phyloP scores from a whole-genome alignment of 2,888 invertebrate species.

The Catocala nupta region DNA sequence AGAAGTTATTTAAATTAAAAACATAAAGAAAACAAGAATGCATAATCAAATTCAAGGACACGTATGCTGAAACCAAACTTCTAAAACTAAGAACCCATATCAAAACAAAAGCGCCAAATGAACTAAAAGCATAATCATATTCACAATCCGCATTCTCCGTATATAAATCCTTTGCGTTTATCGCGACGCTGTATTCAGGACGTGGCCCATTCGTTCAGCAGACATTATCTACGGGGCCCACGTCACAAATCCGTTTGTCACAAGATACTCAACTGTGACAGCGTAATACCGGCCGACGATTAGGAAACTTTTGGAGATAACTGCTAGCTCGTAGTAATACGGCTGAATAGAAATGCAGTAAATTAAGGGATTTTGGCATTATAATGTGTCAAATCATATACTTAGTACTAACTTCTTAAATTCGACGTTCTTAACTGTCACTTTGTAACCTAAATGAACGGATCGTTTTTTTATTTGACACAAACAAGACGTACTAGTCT shows the following conservation, averaged over 20 bases:
- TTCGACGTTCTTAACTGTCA: too few relatives aligned
- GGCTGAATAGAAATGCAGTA: background rate
- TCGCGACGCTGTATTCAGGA: conserved; percentile 67
- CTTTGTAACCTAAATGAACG: too few relatives aligned
- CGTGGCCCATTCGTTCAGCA: conserved; percentile 71
- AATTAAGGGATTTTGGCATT: background rate
- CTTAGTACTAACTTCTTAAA: too few relatives aligned
- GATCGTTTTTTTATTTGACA: too few relatives aligned
- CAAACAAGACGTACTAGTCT: too few relatives aligned
- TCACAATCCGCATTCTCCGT: background rate
- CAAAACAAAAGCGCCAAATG: background rate
- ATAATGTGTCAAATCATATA: too few relatives aligned
- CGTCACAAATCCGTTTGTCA: conserved; percentile 73
- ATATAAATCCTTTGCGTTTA: conserved; percentile 51
- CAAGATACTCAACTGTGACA: conserved; percentile 56
- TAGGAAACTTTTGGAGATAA: conserved; percentile 45
- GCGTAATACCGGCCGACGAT: conserved; percentile 52
- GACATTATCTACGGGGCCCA: conserved; percentile 74
- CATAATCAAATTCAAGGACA: too few relatives aligned
- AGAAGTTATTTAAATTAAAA: too few relatives aligned
- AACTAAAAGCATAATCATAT: conserved; percentile 8
- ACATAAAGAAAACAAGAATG: too few relatives aligned
- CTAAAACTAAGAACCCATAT: background rate
- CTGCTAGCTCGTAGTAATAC: conserved; percentile 31
- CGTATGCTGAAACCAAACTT: too few relatives aligned